A percentile compares a stretch with the other conserved stretches of the same genome.
Conservation (phyloP, 1,140 invertebrate genomes). For the Geopemphigus sp. region DNA sequence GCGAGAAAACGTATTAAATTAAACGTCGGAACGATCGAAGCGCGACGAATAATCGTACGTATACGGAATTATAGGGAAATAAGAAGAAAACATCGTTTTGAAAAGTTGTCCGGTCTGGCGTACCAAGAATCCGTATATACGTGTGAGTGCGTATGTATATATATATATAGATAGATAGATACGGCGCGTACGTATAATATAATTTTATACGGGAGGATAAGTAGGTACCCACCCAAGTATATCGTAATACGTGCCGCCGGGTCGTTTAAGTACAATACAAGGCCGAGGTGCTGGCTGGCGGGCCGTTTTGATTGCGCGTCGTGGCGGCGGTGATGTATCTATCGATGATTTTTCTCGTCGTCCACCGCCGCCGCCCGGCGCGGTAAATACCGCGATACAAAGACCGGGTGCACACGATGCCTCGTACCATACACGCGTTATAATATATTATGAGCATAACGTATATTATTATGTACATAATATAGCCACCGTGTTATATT, state of each 20-base stretch:
- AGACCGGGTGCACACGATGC: conserved; percentile 37
- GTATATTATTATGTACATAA: conserved; percentile 16
- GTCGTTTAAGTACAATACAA: too few relatives aligned
- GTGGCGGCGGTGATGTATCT: conserved; percentile 17
- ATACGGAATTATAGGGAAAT: too few relatives aligned
- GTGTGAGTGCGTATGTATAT: too few relatives aligned
- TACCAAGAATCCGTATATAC: too few relatives aligned
- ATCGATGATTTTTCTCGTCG: background rate
- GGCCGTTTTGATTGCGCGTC: too few relatives aligned
- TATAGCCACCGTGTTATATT: conserved; percentile 33
- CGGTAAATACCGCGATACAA: conserved; percentile 26
- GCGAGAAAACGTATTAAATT: background rate
- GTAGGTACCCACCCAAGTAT: too few relatives aligned
- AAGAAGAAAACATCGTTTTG: background rate
- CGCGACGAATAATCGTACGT: too few relatives aligned
- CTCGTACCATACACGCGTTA: too few relatives aligned
- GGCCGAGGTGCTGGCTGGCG: background rate
- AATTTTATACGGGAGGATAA: too few relatives aligned
- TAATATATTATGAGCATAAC: conserved; percentile 20
- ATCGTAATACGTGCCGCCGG: too few relatives aligned
- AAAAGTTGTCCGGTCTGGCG: background rate
- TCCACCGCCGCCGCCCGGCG: background rate
- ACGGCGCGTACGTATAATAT: too few relatives aligned
- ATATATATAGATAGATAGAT: too few relatives aligned
- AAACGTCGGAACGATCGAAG: background rate